These are phyloP conservation scores for Cheilosia vulpina DNA, from an alignment of 2,888 invertebrate genomes.

Conservation along the genomic window DNA sequence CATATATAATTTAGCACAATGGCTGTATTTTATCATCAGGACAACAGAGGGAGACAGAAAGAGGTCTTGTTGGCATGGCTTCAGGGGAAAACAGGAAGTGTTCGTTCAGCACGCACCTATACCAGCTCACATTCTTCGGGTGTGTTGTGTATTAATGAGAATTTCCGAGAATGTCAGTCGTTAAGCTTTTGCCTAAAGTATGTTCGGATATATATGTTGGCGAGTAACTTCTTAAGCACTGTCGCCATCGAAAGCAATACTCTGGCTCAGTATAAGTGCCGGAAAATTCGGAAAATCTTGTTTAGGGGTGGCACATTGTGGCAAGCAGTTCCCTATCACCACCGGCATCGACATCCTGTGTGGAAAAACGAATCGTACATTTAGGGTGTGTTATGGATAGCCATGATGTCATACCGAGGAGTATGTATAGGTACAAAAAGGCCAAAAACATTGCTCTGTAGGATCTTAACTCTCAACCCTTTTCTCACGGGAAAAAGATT, in stretches of 20 bases:
- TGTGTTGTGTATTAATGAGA: slow-evolving; percentile 21
- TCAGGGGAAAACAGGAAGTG: slow-evolving; percentile 59
- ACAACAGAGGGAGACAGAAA: slow-evolving; percentile 13
- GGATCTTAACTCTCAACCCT: slow-evolving; percentile 2
- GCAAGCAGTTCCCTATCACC: slow-evolving; percentile 21
- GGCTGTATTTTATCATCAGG: slow-evolving; percentile 17
- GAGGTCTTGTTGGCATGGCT: slow-evolving; percentile 69
- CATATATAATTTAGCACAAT: slow-evolving; percentile 52
- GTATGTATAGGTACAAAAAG: neutral
- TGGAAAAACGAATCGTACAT: neutral
- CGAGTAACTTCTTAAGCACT: slow-evolving; percentile 41
- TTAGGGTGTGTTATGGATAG: slow-evolving; percentile 38
- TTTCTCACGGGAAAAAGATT: slow-evolving; percentile 39
- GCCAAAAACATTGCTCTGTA: slow-evolving; percentile 6
- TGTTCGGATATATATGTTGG: neutral
- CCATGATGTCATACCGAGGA: slow-evolving; percentile 34
- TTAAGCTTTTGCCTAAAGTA: slow-evolving; percentile 36
- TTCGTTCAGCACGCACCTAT: slow-evolving; percentile 8
- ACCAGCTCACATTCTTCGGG: neutral
- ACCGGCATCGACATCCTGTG: neutral
- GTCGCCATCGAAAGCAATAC: slow-evolving; percentile 31
- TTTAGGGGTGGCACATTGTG: slow-evolving; percentile 18
- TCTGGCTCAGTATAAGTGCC: slow-evolving; percentile 14
- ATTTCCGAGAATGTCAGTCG: slow-evolving; percentile 1
- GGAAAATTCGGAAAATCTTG: slow-evolving; percentile 46